Base-by-base conservation (phyloP, 2,888 invertebrate species). In the Tenthredo scrophulariae region DNA sequence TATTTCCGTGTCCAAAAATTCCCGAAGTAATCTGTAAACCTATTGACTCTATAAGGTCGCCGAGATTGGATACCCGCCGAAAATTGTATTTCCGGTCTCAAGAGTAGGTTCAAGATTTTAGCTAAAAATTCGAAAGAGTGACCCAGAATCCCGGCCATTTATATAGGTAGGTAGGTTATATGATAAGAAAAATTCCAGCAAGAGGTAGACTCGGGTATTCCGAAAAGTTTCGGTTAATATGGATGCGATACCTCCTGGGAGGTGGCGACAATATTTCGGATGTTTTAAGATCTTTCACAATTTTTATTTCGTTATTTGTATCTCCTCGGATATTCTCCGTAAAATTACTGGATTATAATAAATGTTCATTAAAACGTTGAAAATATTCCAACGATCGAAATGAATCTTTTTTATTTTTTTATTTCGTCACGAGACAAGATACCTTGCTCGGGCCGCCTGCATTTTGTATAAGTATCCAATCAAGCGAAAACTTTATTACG, bases 401-500 rank as follows among this genome's bases (percentile, higher is more conserved):
- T 29, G n/a, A 37, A n/a, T 54, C 50, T 40, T 77, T 50, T 54
- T 33, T 18, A 77, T 50, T 33, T n/a, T 77, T 33, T 77, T 77
- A 50, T 77, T 50, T 54, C 7, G 26, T 50, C 26, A 33, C 54
- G 77, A 33, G 26, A 54, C 18, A 54, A 50, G 40, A 18, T 74
- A 13, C 13, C 37, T 33, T 9, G 40, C 72, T 43, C 15, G 67
- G 29, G 54, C 77, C 22, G 40, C n/a, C 77, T 77, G 77, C 77
- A 29, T 77, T 77, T 54, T 62, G 54, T 77, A 54, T 54, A 54
- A 54, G 77, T 77, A 54, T 77, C 77, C 77, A 77, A 77, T 77
- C 77, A 77, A 54, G 77, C 50, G 54, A 15, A 77, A 50, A 77
- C 77, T 77, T 77, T 77, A 77, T 50, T 77, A 54, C 77, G 54